Evolutionary conservation across 1,140 invertebrate genomes (phyloP).

Genomic region (Dreissena rostriformis): DNA sequence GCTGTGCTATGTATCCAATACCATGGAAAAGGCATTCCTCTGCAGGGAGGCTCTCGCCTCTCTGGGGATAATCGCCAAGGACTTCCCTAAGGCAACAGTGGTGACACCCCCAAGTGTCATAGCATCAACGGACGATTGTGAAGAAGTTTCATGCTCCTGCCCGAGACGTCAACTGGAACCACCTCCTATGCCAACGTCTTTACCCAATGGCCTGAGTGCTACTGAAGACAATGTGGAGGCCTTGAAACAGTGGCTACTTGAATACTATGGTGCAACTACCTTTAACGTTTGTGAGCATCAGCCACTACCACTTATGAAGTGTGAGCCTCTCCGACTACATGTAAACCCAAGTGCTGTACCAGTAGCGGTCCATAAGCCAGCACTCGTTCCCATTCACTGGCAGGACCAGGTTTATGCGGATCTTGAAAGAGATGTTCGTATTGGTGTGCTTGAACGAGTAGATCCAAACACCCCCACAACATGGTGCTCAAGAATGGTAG

Average conservation of each 20-base stretch:
- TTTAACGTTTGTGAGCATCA: slow-evolving; percentile 59
- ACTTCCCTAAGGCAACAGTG: too few species aligned
- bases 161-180: too few species aligned
- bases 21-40: too few species aligned
- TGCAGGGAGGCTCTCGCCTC: too few species aligned
- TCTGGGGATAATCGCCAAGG: too few species aligned
- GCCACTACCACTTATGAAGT: slow-evolving; percentile 50
- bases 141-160: too few species aligned
- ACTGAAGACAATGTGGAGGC: slow-evolving; percentile 45
- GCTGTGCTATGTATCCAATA: too few species aligned
- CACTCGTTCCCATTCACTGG: slow-evolving; percentile 52
- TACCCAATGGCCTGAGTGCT: slow-evolving; percentile 16
- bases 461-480: neutral
- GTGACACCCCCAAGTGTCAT: too few species aligned
- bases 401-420: slow-evolving; percentile 52
- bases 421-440: neutral
- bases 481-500: slow-evolving; percentile 56
- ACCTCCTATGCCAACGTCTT: too few species aligned
- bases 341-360: slow-evolving; percentile 50
- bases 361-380: slow-evolving; percentile 54
- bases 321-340: slow-evolving; percentile 50
- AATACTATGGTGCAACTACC: slow-evolving; percentile 52
- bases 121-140: too few species aligned
- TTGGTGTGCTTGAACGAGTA: slow-evolving; percentile 3
- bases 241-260: slow-evolving; percentile 49